Evolutionary conservation across 64 coral and sea anemone genomes (phyloP).

Genomic region (Pocillopora damicornis): DNA sequence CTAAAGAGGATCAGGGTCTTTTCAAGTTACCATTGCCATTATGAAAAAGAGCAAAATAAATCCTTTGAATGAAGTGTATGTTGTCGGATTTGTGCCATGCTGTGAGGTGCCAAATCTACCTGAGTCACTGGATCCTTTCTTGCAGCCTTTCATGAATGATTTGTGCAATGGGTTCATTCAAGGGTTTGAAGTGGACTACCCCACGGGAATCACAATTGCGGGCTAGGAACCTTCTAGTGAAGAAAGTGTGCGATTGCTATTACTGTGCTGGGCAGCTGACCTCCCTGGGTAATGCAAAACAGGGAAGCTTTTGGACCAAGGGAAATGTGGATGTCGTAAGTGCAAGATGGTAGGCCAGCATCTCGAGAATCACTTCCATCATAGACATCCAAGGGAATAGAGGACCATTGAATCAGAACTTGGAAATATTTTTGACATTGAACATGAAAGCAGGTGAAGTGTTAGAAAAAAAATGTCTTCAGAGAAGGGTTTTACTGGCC

Average conservation of each 20-base stretch:
- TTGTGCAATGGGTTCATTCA: slow-evolving; percentile 31
- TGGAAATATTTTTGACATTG: slow-evolving; percentile 35
- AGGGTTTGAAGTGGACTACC: slow-evolving; percentile 16
- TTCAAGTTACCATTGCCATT: slow-evolving; percentile 53
- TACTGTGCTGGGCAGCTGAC: slow-evolving; percentile 52
- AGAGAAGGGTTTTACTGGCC: slow-evolving; percentile 33
- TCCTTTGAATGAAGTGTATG: slow-evolving; percentile 46
- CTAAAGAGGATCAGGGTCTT: slow-evolving; percentile 45
- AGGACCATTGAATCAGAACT: slow-evolving; percentile 55
- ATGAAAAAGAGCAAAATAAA: slow-evolving; percentile 35
- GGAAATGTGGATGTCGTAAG: slow-evolving; percentile 58
- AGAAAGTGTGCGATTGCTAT: slow-evolving; percentile 24
- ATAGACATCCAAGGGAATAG: slow-evolving; percentile 38
- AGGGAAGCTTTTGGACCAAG: slow-evolving; percentile 63
- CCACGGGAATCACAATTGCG: background rate
- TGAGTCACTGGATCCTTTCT: slow-evolving; percentile 25
- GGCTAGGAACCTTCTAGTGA: background rate
- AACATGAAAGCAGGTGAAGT: slow-evolving; percentile 44
- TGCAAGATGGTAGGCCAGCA: slow-evolving; percentile 51
- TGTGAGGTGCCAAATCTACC: slow-evolving; percentile 18
- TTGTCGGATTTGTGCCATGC: slow-evolving; percentile 27
- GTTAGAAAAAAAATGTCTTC: slow-evolving; percentile 57
- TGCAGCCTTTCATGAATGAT: slow-evolving; percentile 41
- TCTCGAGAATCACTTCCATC: slow-evolving; percentile 47
- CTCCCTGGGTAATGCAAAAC: slow-evolving; percentile 65